Evolutionary conservation across 1,140 invertebrate species (phyloP), one percentile per base, ranked within the genome.

Genomic region (Lordiphosa collinella): DNA sequence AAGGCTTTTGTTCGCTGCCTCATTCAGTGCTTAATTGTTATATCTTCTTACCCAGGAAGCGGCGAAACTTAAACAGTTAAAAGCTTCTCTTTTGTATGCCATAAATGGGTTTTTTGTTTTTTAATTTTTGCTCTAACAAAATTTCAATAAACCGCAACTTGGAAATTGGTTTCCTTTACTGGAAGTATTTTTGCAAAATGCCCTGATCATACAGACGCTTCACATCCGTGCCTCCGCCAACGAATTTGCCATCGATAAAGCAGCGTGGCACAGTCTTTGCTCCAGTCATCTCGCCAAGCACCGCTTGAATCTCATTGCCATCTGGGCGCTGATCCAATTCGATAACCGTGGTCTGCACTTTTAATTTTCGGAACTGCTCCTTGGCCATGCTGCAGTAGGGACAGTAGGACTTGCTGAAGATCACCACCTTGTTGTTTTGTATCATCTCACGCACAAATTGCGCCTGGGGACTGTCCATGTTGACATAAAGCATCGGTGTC

Each of bases 151-250:
- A 43, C 18, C 40, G 22, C 2, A 43, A 44, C 12, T 41, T 11
- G 14, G 1, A n/a, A 22, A 1, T 13, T 18, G 18, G 4, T 3
- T n/a, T n/a, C n/a, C n/a, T 12, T 65, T 50, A 87, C 25, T 64
- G 47, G 32, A 88, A 86, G 29, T 79, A 87, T 47, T 82, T 80
- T 10, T 89, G 71, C 12, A 93, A 84, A 79, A 92, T 90, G 14
- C 96, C 96, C 47, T 90, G 91, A 16, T 94, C 92, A 58, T 92
- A 92, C 18, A 96, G 73, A n/a, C 91, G 91, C 76, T 94, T 93
- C 0, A 97, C 94, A 89, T 98, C 97, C 32, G 92, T 93, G 9
- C 97, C 96, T 38, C 97, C 97, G n/a, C 97, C 97, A 43, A 98
- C 91, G 84, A 94, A 98, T 75, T 95, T 93, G 36, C 95, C 96